phyloP scores from a whole-genome alignment of 2,113 vertebrate genomes.

The Oxygymnocypris stewartii region DNA sequence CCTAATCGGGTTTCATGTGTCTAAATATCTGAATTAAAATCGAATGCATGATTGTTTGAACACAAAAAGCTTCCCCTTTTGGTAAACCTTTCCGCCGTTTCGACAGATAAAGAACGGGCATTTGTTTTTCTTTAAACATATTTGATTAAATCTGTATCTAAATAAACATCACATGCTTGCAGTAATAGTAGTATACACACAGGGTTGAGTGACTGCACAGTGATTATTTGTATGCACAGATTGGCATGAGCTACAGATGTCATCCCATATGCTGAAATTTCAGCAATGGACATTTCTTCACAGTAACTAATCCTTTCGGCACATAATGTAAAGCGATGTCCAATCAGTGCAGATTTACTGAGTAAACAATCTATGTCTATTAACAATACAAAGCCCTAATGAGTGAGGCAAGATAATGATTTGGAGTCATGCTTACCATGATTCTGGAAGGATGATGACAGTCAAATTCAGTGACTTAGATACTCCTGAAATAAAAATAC shows the following conservation, averaged over 20 bases:
- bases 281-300: not conserved
- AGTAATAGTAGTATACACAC: not conserved
- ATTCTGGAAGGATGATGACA: constrained; percentile 41
- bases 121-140: not conserved
- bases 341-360: not conserved
- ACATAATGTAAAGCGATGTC: not conserved
- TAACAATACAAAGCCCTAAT: not conserved
- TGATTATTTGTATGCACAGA: constrained; percentile 25
- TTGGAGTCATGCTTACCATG: constrained; percentile 62
- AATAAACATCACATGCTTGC: not conserved
- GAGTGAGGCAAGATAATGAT: not conserved
- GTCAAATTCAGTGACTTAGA: constrained; percentile 24
- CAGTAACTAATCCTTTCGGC: not conserved
- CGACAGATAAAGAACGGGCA: not conserved
- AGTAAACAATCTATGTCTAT: not conserved
- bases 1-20: not conserved
- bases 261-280: constrained; percentile 39
- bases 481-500: constrained; percentile 53
- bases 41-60: not conserved
- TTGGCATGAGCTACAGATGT: constrained; percentile 49
- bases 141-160: constrained; percentile 2
- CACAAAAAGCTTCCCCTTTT: not conserved
- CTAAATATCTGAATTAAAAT: not conserved
- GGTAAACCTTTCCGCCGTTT: not conserved
- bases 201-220: not conserved